phyloP scores from a whole-genome alignment of 1,140 invertebrate species.

The Stegodyphus dumicola region DNA sequence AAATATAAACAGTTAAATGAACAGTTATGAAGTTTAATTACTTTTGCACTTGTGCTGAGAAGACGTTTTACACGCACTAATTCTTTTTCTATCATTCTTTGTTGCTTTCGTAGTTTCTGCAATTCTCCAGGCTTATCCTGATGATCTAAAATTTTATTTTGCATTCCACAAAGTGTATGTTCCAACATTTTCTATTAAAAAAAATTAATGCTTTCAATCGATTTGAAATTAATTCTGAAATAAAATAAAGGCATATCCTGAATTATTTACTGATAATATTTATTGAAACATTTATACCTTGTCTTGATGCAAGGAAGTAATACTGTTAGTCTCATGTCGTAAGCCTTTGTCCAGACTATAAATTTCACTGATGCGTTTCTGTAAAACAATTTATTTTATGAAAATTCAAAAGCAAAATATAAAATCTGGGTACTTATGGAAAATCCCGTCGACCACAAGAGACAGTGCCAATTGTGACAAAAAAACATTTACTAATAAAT shows the following conservation, averaged over 20 bases:
- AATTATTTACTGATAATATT: too few species aligned
- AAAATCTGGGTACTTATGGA: too few species aligned
- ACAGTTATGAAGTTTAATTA: conserved; percentile 68
- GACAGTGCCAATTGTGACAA: too few species aligned
- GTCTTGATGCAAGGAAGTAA: conserved; percentile 86
- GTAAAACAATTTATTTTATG: neutral
- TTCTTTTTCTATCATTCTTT: conserved; percentile 82
- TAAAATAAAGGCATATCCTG: too few species aligned
- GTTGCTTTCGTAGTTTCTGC: conserved; percentile 78
- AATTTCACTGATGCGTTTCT: conserved; percentile 83
- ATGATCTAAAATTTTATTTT: conserved; percentile 75
- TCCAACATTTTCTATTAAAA: conserved; percentile 78
- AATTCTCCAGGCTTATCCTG: conserved; percentile 75
- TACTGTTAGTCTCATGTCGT: conserved; percentile 86
- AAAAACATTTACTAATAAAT: too few species aligned
- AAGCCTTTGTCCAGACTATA: conserved; percentile 85
- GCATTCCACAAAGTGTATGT: conserved; percentile 77
- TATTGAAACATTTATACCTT: conserved; percentile 73
- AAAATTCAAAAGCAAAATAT: neutral
- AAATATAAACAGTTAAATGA: neutral
- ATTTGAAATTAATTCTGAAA: too few species aligned
- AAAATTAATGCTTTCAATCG: neutral
- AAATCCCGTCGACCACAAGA: too few species aligned
- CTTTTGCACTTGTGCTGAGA: conserved; percentile 90
- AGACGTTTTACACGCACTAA: conserved; percentile 83